Base-by-base conservation (phyloP, 2,888 invertebrate species). In the Yponomeuta cagnagella region DNA sequence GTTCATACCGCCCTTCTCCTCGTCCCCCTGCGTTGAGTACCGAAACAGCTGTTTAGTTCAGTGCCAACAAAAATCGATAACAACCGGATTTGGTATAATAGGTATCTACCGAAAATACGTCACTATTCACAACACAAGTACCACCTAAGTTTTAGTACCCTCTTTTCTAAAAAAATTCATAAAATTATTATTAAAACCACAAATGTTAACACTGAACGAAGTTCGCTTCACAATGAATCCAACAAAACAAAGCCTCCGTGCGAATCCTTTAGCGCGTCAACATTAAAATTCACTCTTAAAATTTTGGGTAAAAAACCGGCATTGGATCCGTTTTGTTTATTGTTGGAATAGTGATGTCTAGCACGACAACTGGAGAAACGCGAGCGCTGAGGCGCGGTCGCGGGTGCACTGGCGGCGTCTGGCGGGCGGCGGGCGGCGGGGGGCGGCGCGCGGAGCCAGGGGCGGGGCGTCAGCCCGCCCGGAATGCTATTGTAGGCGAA, bases 401-500 rank as follows among this genome's bases (percentile, higher is more conserved):
- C 74, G 73, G 74, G 79, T 77, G 68, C 52, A 52, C 48, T 68
- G 63, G 23, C 23, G 23, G 23, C 23, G 23, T 23, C 23, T 23
- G 23, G 72, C 30, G 52, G 48, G 31, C 48, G 70, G 52, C 37
- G 69, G 75, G 80, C 77, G 80, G 75, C 81, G 80, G 76, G 77
- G 77, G 76, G 75, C 80, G 74, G 75, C 73, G 75, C 76, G 81
- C 65, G 58, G 70, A 64, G 71, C 75, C 75, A 78, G 81, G 77
- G 78, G 86, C 86, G 85, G 87, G 86, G 77, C 78, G 84, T 72
- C 79, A 75, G 52, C 52, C 52, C 48, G 76, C 81, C 77, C 82
- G 89, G 90, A 90, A 91, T 91, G 91, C 91, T 89, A 91, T 91
- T 90, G 91, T 90, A 90, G 91, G 91, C 90, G 89, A 91, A 89